Base-by-base conservation (phyloP, 2,888 invertebrate species). In the Agrotis exclamationis region DNA sequence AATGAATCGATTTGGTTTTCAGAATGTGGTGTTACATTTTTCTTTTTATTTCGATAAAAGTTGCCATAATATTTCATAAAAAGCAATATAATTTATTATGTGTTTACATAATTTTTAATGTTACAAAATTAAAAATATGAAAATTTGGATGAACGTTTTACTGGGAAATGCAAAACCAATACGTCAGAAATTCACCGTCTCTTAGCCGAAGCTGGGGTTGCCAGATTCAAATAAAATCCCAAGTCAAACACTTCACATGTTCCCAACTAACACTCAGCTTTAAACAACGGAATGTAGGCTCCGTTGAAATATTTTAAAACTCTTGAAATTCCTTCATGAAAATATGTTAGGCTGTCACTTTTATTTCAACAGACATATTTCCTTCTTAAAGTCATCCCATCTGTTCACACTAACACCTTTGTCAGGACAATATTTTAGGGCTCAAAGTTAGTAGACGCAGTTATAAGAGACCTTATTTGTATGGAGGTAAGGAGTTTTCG, bases 311-410 rank as follows among this genome's bases (percentile, higher is more conserved):
- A 81, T 79, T 74, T 75, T 72, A 76, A 74, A 80, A 67, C 72
- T 75, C 65, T 78, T 75, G 68, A 75, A 86, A 82, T 72, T 74
- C 53, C 65, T 58, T 73, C 76, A 57, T 33, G 63, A 51, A 79
- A 82, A 74, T 82, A 74, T 82, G 62, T 80, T 70, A 48, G 50
- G n/a, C 68, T 74, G 75, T 78, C 82, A 76, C 66, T 82, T 84
- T 72, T 72, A 77, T 75, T 82, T 74, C 70, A 83, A 63, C 76
- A 69, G 70, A 77, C 66, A 81, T 76, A 66, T 81, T 81, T 79
- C 62, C 68, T 63, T 28, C 71, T 76, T 82, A 72, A 80, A 82
- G 75, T 81, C 78, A 85, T 79, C 77, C 74, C 82, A 69, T 76
- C 73, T 76, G 63, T 80, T 80, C 76, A 57, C 64, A 75, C 79